phyloP scores from a whole-genome alignment of 2,113 vertebrate genomes.

The Lates calcarifer region DNA sequence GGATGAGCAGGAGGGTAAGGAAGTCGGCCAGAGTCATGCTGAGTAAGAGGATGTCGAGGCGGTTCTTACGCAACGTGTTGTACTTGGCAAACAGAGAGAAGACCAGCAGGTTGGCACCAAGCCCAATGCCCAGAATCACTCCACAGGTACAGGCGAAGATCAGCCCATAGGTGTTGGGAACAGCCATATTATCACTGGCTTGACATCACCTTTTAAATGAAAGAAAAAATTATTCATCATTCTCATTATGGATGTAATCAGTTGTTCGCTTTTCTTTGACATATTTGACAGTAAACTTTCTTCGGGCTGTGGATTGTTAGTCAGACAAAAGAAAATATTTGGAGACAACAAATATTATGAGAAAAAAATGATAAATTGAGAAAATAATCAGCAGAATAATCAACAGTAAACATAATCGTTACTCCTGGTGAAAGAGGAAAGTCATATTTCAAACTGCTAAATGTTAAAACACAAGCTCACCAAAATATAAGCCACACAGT shows the following conservation, averaged over 20 bases:
- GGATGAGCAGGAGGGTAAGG: conserved; percentile 83
- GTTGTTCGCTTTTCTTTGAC: background rate
- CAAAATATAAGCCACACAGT: background rate
- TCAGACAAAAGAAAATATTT: background rate
- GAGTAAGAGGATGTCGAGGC: conserved; percentile 82
- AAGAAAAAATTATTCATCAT: background rate
- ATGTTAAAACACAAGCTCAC: background rate
- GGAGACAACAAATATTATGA: background rate
- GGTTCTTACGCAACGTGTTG: conserved; percentile 82
- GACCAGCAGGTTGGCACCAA: conserved; percentile 84
- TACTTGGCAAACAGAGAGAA: conserved; percentile 84
- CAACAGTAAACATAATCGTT: background rate
- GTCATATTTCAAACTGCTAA: background rate
- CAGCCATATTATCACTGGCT: conserved; percentile 54
- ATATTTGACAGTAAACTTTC: no score
- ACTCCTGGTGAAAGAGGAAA: background rate
- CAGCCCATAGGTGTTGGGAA: conserved; percentile 76
- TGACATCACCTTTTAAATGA: conserved; percentile 53
- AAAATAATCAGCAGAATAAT: background rate
- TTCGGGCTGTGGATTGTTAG: no score
- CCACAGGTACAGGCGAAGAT: conserved; percentile 83
- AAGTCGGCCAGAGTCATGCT: conserved; percentile 85
- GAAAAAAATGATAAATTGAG: background rate
- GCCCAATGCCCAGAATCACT: conserved; percentile 82
- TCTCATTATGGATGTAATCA: background rate